Percentiles rank a stretch among this genome's conserved stretches.
These are phyloP conservation scores for Macropus fuliginosus DNA, from an alignment of 2,797 vertebrate species.

Conservation along the genomic window DNA sequence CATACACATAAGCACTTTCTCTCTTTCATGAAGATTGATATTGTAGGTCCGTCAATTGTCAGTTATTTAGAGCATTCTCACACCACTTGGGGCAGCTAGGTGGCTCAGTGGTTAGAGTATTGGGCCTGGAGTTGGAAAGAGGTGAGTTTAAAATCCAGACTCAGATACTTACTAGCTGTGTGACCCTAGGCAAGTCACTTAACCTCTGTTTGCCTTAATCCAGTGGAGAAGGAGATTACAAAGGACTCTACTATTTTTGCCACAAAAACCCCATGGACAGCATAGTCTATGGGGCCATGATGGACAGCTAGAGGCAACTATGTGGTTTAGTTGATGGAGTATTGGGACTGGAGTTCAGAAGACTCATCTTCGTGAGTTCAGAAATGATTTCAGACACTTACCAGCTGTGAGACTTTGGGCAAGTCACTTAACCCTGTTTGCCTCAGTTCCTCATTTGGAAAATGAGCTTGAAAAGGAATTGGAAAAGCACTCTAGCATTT, in stretches of 20 bases:
- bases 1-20: neutral
- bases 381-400: neutral
- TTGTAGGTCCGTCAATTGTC: neutral
- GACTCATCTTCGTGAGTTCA: neutral
- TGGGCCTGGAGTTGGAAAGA: neutral
- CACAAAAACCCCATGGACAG: neutral
- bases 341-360: neutral
- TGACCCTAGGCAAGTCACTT: neutral
- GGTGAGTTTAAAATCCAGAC: neutral
- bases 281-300: neutral
- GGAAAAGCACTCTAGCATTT: neutral
- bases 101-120: neutral
- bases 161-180: neutral
- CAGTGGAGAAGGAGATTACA: neutral
- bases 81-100: neutral
- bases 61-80: neutral
- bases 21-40: neutral
- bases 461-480: neutral
- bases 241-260: neutral
- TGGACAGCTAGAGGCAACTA: neutral
- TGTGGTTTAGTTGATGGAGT: neutral
- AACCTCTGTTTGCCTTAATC: neutral
- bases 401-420: neutral
- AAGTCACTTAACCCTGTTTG: neutral
- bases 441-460: neutral